Base-by-base conservation (phyloP, 2,888 invertebrate species). In the Scaptomyza polygonia region DNA sequence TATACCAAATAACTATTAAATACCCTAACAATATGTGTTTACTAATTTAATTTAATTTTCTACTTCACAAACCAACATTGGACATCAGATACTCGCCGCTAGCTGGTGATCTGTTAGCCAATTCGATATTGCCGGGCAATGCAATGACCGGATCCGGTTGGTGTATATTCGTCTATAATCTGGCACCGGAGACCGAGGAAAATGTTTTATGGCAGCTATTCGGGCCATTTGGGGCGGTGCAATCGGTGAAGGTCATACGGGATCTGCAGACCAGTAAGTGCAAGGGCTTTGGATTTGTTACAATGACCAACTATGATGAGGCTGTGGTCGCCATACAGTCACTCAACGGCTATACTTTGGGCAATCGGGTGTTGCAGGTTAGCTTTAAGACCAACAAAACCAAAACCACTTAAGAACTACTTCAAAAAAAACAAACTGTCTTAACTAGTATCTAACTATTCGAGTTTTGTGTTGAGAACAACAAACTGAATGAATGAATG, bases 271-370 rank as follows among this genome's bases (percentile, higher is more conserved):
- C 98, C 80, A 97, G 97, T 93, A 98, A 98, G 93, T 98, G 98
- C 93, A 98, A 98, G 94, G 99, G 99, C 75, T 99, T 98, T 92
- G 99, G 98, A 83, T 98, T 98, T 92, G 98, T 99, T 84, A 98
- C 98, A 77, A 99, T 99, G 98, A 98, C 98, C 91, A 98, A 98
- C 93, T 98, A 99, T 91, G 98, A 98, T 90, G 98, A 99, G 93
- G 97, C 98, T 67, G 95, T 98, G 75, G 96, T 97, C 88, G 98
- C 99, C 85, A 98, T 98, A 91, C 97, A 98, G 93, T 97, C 97
- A 77, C 94, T 99, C 90, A 98, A 99, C 92, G 98, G 98, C 89
- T 98, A 98, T 93, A 97, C 97, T 88, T 94, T 99, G 90, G 97
- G 97, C 89, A 98, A 97, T 92, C 95, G 98, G 88, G 97, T 98